Base-by-base conservation (phyloP, 2,113 vertebrate species). In the Tragulus kanchil region DNA sequence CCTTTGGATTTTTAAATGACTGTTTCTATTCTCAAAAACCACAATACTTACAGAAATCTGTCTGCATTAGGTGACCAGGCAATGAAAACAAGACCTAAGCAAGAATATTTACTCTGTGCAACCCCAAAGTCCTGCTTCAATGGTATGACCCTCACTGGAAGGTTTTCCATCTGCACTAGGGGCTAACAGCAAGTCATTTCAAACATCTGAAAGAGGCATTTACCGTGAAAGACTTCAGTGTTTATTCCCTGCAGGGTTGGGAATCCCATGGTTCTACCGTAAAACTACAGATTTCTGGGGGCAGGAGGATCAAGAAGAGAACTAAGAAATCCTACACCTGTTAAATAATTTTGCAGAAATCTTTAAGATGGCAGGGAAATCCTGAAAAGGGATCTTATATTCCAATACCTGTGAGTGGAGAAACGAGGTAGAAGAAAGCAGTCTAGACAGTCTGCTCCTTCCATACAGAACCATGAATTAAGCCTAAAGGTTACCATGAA, bases 321-420 rank as follows among this genome's bases (percentile, higher is more conserved):
- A 56, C 1, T n/a, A 28, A 91, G 78, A 81, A 95, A 79, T 31
- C 48, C 77, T 95, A 91, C 19, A 79, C 28, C 56, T 67, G 50
- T 56, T 97, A 59, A 89, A 94, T 97, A 84, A 96, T 89, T 94
- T 95, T 94, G 67, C 64, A 97, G 82, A 92, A 90, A 93, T 50
- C 31, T 71, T 85, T 42, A 62, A 56, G 83, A 65, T 45, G 7
- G 50, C 19, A 78, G 81, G 16, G 81, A 97, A 96, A 93, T 85
- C 31, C 15, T 86, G n/a, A 17, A 69, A 89, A 36, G 4, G 17
- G 42, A 75, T 77, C 56, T 88, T 62, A 56, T 54, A 81, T 54
- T 31, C 78, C 65, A 85, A 78, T 31, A 58, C 16, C 77, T 78
- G 16, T n/a, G 8, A 86, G 62, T 58, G 8, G 64, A 89, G 52